phyloP scores from a whole-genome alignment of 1,140 invertebrate species.

The Drosophila insularis region DNA sequence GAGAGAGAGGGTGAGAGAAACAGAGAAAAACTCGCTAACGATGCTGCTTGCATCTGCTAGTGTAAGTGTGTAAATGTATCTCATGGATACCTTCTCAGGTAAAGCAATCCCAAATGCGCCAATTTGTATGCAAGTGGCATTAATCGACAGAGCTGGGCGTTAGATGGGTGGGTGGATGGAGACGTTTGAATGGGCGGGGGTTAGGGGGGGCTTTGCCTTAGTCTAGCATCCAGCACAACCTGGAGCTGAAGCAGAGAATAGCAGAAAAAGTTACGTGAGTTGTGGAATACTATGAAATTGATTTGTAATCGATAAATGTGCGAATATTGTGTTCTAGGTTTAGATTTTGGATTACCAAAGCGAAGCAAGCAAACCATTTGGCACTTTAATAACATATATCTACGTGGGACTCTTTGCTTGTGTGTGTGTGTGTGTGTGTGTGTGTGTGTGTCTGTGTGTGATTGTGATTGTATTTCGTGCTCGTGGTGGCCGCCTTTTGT shows the following conservation, averaged over 20 bases:
- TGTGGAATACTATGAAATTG: slow-evolving; percentile 75
- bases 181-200: background rate
- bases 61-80: slow-evolving; percentile 69
- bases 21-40: slow-evolving; percentile 49
- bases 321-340: slow-evolving; percentile 52
- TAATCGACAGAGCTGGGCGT: slow-evolving; percentile 44
- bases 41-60: slow-evolving; percentile 22
- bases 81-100: slow-evolving; percentile 46
- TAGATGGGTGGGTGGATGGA: no score
- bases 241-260: slow-evolving; percentile 31
- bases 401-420: background rate
- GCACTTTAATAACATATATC: slow-evolving; percentile 53
- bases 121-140: slow-evolving; percentile 79
- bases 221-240: background rate
- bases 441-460: slow-evolving; percentile 22
- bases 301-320: slow-evolving; percentile 80
- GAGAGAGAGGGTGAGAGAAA: slow-evolving; percentile 11
- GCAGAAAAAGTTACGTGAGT: slow-evolving; percentile 57
- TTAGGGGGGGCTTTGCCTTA: background rate
- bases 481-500: slow-evolving; percentile 42
- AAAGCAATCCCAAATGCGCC: slow-evolving; percentile 64
- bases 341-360: slow-evolving; percentile 17
- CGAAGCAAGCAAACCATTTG: slow-evolving; percentile 16
- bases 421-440: slow-evolving; percentile 5
- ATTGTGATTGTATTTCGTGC: slow-evolving; percentile 19